Base-by-base conservation (phyloP, 1,140 invertebrate genomes). In the Reticulitermes speratus region DNA sequence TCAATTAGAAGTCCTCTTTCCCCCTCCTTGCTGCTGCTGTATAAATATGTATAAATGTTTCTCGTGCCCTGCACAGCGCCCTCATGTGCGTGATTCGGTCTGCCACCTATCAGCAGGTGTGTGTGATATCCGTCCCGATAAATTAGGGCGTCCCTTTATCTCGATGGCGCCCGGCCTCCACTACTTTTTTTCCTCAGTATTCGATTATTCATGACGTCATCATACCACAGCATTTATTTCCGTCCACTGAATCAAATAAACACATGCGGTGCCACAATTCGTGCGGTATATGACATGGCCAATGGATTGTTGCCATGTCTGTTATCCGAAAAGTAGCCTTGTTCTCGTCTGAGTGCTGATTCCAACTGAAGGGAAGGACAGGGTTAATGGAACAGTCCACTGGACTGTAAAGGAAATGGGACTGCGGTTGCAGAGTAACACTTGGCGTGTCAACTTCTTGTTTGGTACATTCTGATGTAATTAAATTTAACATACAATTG, bases 271-370 rank as follows among this genome's bases (percentile, higher is more conserved):
- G n/a, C n/a, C 65, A 75, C 65, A 75, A 75, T 75, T 75, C 65
- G n/a, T 75, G 65, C 65, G 7, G 65, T 75, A 30, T 75, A 16
- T 75, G 65, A 75, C 65, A 75, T 30, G 65, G 65, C 65, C 65
- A 75, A 75, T 75, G 65, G 65, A 75, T 75, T 75, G n/a, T 75
- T 75, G 30, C 65, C 65, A 75, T 75, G 65, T 75, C 65, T 75
- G 65, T 75, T 75, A 75, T 75, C 65, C 65, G 65, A 75, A 75
- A 75, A 2, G n/a, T 0, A 11, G 65, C 65, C 65, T n/a, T 30
- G 65, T 30, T 75, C 65, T 75, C 1, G 6, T 30, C 7, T 75
- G 65, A 75, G 65, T 75, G 65, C 65, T 75, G 65, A n/a, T 75
- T 25, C 52, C 14, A 55, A n/a, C 7, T 75, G 65, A n/a, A 75